Evolutionary conservation across 2,797 vertebrate genomes (phyloP).

Genomic region (Hippocampus kuda): DNA sequence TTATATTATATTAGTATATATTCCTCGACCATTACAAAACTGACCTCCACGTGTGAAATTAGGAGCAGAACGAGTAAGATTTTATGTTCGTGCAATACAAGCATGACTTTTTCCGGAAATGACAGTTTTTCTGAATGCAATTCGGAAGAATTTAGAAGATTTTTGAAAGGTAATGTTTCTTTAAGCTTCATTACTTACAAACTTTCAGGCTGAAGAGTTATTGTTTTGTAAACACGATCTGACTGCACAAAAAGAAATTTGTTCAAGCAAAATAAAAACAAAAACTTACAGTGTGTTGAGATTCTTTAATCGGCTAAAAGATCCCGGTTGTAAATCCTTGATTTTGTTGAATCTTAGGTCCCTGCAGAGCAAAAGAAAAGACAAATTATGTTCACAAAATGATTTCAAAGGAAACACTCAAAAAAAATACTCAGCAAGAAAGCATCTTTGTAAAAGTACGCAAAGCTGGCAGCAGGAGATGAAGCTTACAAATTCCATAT

Average conservation of each 20-base stretch:
- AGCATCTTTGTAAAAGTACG: not conserved
- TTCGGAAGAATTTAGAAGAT: not conserved
- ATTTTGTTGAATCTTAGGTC: slow-evolving; percentile 98
- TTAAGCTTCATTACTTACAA: not conserved
- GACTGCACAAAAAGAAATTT: not conserved
- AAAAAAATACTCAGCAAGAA: not conserved
- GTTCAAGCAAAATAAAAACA: not conserved
- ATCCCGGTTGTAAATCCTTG: slow-evolving; percentile 85
- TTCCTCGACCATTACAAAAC: slow-evolving; percentile 45
- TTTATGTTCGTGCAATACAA: slow-evolving; percentile 15
- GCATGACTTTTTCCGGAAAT: slow-evolving; percentile 13
- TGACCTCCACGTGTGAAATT: slow-evolving; percentile 46
- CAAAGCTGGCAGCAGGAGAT: slow-evolving; percentile 1
- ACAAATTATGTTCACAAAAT: not conserved
- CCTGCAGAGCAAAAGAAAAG: slow-evolving; percentile 59
- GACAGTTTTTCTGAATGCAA: slow-evolving; percentile 8
- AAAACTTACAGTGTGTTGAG: slow-evolving; percentile 81
- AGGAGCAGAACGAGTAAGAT: slow-evolving; percentile 21
- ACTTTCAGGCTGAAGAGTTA: not conserved
- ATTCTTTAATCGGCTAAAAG: slow-evolving; percentile 83
- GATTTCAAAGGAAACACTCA: not conserved
- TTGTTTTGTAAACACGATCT: not conserved
- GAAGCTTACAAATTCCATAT: slow-evolving; percentile 2
- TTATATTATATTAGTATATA: no score
- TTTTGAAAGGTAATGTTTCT: not conserved